Conservation (phyloP, 2,113 vertebrate species). For the Mirza zaza region DNA sequence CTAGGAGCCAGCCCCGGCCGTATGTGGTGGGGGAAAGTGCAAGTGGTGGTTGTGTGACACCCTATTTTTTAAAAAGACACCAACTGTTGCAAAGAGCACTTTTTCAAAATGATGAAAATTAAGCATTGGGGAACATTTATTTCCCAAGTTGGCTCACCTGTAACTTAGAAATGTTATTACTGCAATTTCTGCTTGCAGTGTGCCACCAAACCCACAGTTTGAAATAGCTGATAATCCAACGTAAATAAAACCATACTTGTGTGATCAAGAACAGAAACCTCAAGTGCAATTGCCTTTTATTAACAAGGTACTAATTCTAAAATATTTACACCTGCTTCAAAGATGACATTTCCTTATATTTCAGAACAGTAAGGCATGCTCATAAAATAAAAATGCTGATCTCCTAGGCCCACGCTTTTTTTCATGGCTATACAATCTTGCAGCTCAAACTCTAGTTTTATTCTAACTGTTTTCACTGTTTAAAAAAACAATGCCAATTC, state of each 20-base stretch:
- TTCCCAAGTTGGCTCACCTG: conserved; percentile 8
- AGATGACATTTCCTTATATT: not conserved
- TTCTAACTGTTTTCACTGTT: not conserved
- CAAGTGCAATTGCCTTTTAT: not conserved
- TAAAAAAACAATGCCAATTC: not conserved
- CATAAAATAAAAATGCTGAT: not conserved
- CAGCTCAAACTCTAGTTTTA: not conserved
- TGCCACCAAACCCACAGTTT: not conserved
- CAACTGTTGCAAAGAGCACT: not conserved
- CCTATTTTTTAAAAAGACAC: not conserved
- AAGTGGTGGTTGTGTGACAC: rapidly evolving
- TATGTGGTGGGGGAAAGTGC: rapidly evolving
- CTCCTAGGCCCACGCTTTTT: not conserved
- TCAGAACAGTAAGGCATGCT: not conserved
- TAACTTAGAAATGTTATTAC: conserved; percentile 18
- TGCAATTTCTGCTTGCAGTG: not conserved
- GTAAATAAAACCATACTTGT: not conserved
- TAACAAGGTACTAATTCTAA: conserved; percentile 3
- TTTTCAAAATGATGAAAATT: conserved; percentile 6
- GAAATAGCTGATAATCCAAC: conserved; percentile 36
- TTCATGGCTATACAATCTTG: not conserved
- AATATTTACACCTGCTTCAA: not conserved
- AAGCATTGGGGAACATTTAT: not conserved
- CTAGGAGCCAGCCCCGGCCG: rapidly evolving
- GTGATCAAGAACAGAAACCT: not conserved